Percentiles rank a stretch among this genome's conserved stretches.
Conservation (phyloP, 2,113 vertebrate genomes). For the Python bivittatus region DNA sequence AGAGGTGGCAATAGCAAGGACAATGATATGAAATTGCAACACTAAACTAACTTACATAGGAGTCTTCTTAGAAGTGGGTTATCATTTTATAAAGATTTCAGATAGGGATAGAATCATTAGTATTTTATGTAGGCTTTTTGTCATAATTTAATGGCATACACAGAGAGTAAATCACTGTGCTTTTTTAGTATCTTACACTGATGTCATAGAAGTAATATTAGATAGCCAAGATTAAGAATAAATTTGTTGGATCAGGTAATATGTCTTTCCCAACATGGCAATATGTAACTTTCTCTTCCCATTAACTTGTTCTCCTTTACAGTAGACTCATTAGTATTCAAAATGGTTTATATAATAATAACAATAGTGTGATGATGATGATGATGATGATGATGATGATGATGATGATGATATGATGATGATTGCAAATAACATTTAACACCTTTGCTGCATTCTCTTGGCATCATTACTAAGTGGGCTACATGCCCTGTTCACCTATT, state of each 20-base stretch:
- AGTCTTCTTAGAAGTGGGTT: neutral
- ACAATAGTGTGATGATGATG: neutral
- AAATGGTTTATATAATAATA: neutral
- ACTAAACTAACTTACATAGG: neutral
- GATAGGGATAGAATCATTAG: neutral
- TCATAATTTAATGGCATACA: neutral
- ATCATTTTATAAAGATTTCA: conserved; percentile 2
- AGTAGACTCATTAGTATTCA: neutral
- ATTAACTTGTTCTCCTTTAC: neutral
- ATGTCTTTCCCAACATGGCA: neutral
- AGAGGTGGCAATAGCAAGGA: conserved; percentile 3
- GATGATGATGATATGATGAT: neutral
- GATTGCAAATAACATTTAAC: neutral
- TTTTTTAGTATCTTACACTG: neutral
- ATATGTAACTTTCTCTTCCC: neutral
- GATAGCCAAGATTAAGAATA: neutral
- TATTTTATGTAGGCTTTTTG: neutral
- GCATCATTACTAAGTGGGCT: neutral
- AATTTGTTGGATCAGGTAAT: neutral
- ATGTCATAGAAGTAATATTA: neutral
- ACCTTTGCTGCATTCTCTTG: neutral
- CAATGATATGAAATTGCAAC: conserved; percentile 18
- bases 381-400: too few relatives aligned
- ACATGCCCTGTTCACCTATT: neutral
- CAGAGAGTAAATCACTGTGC: neutral